Evolutionary conservation across 2,113 vertebrate species (phyloP).

Genomic region (Notiomystis cincta): DNA sequence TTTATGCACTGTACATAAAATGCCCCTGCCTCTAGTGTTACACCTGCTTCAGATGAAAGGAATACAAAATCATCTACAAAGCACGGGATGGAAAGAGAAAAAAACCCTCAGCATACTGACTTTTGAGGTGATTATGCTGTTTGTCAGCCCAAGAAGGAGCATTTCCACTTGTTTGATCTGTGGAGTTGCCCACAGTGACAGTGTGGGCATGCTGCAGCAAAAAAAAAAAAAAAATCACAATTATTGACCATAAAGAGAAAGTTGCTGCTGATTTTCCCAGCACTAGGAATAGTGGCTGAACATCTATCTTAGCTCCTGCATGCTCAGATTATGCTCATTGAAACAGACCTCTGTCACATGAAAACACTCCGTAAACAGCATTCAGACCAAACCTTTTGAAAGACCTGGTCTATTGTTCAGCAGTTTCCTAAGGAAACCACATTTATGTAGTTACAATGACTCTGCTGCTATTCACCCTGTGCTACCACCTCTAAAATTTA

Average conservation of each 20-base stretch:
- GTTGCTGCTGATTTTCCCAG: background rate
- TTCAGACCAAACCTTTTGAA: background rate
- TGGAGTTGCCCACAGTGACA: background rate
- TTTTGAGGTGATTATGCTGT: background rate
- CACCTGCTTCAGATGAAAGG: background rate
- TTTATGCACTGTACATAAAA: background rate
- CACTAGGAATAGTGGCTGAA: background rate
- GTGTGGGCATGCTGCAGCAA: background rate
- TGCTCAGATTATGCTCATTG: background rate
- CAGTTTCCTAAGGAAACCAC: slow-evolving; percentile 40
- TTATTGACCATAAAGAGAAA: background rate
- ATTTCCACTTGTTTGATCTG: background rate
- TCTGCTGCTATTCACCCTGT: background rate
- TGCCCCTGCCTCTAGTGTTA: background rate
- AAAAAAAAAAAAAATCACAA: background rate
- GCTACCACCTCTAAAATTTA: background rate
- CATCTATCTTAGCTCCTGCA: fast-evolving
- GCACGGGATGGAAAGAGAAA: background rate
- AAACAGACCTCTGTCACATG: background rate
- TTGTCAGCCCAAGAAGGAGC: background rate
- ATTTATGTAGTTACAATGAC: slow-evolving; percentile 3
- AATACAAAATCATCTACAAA: background rate
- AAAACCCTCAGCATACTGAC: background rate
- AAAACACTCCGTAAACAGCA: background rate
- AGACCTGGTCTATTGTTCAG: slow-evolving; percentile 12